Evolutionary conservation across 2,797 vertebrate genomes (phyloP).

Genomic region (Clamator glandarius): DNA sequence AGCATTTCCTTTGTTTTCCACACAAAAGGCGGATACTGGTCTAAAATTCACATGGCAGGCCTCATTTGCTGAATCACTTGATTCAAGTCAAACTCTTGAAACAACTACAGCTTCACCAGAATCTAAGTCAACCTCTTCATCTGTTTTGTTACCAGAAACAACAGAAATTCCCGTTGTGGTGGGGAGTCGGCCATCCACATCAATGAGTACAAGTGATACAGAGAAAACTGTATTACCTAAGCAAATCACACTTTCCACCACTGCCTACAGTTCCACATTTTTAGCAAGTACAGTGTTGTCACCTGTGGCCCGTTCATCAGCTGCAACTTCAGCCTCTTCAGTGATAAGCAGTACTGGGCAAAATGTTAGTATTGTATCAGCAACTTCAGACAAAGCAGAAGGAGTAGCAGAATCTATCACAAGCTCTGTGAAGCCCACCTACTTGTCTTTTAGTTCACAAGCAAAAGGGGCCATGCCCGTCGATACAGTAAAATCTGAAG

Average conservation of each 20-base stretch:
- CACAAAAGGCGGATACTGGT: not conserved
- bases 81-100: not conserved
- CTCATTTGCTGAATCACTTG: not conserved
- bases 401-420: not conserved
- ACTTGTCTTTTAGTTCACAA: not conserved
- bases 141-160: not conserved
- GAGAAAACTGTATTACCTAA: slow-evolving; percentile 42
- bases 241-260: slow-evolving; percentile 42
- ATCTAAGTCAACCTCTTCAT: not conserved
- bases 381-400: slow-evolving; percentile 6
- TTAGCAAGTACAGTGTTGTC: not conserved
- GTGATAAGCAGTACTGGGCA: not conserved
- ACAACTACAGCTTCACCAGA: not conserved
- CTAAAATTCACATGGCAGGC: slow-evolving; percentile 9
- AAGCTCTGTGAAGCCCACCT: not conserved
- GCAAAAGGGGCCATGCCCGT: not conserved
- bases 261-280: not conserved
- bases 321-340: not conserved
- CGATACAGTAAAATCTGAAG: not conserved
- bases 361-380: not conserved
- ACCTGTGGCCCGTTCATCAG: not conserved
- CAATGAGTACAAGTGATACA: not conserved
- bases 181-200: not conserved
- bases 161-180: not conserved
- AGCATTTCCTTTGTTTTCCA: not conserved